A percentile compares a stretch with the other conserved stretches of the same genome.
phyloP scores from a whole-genome alignment of 2,888 invertebrate species.

The Cyaniris semiargus region DNA sequence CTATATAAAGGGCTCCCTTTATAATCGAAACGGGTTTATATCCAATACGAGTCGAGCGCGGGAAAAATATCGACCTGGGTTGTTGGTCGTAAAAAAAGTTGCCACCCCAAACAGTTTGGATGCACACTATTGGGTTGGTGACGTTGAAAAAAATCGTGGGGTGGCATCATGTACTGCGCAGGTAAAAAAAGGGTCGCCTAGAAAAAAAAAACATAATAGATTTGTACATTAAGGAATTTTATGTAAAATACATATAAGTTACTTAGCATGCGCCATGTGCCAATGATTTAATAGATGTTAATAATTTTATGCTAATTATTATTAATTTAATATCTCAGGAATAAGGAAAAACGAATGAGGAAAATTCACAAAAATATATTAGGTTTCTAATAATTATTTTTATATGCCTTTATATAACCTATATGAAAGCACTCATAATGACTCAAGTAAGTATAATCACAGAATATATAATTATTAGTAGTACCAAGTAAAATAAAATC shows the following conservation, averaged over 20 bases:
- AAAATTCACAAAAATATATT: too few species aligned
- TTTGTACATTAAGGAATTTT: slow-evolving; percentile 29
- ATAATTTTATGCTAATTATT: too few species aligned
- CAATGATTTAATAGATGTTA: neutral
- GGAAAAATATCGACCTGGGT: slow-evolving; percentile 70
- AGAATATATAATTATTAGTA: too few species aligned
- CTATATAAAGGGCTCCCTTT: slow-evolving; percentile 70
- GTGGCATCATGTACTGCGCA: slow-evolving; percentile 68
- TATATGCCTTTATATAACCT: too few species aligned
- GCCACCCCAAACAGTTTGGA: slow-evolving; percentile 58
- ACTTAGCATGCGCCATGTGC: neutral
- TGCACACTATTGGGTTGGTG: slow-evolving; percentile 66
- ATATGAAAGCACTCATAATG: neutral
- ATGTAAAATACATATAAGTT: slow-evolving; percentile 3
- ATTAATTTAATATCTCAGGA: too few species aligned
- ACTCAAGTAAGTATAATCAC: too few species aligned
- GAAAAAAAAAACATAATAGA: slow-evolving; percentile 45
- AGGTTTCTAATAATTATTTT: too few species aligned
- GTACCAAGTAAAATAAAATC: neutral
- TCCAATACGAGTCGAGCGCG: slow-evolving; percentile 63
- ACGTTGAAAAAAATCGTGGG: slow-evolving; percentile 66
- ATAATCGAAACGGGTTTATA: slow-evolving; percentile 59
- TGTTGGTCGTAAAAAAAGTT: slow-evolving; percentile 62
- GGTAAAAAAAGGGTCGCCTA: slow-evolving; percentile 55
- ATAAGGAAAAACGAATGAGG: too few species aligned